Base-by-base conservation (phyloP, 1,140 invertebrate species). In the Oedothorax gibbosus region DNA sequence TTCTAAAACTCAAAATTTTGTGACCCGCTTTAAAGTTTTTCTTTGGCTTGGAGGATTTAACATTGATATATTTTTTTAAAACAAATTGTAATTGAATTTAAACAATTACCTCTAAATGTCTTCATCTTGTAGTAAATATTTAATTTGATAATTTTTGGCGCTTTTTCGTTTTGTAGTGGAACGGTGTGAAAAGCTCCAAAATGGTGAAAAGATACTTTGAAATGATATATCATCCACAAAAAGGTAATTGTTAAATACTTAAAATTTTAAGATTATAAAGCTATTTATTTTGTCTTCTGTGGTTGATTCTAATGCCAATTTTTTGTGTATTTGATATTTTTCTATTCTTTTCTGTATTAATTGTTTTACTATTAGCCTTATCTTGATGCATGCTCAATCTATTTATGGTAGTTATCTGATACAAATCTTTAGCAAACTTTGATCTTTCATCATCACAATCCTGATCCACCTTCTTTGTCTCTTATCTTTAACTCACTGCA, bases 341-440 rank as follows among this genome's bases (percentile, higher is more conserved):
- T 1, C 57, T 35, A 57, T 18, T 72, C 18, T 72, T 12, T 69
- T 21, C n/a, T 18, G 20, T 53, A 20, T 72, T 72, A 56, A 21
- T 54, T 53, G 71, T 73, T 21, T 56, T 21, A 57, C 21, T n/a
- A 10, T 71, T n/a, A 65, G n/a, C 64, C 14, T 71, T 56, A 73
- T 73, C 71, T 73, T n/a, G n/a, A 20, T 77, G 50, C n/a, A 14
- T 57, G 51, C 14, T 15, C 56, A 76, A 20, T 56, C 35, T 56
- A n/a, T n/a, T 73, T 21, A 56, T 56, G 15, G 11, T 14, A 12
- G 18, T 78, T 78, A 78, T 78, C 76, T 51, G 57, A 53, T 20
- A 79, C 77, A 81, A 81, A 82, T 82, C 79, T 82, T 72, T 60
- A 72, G 49, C 53, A 82, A 82, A 82, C 79, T 82, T 82, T 82